Base-by-base conservation (phyloP, 2,113 vertebrate species). In the Pholis gunnellus region DNA sequence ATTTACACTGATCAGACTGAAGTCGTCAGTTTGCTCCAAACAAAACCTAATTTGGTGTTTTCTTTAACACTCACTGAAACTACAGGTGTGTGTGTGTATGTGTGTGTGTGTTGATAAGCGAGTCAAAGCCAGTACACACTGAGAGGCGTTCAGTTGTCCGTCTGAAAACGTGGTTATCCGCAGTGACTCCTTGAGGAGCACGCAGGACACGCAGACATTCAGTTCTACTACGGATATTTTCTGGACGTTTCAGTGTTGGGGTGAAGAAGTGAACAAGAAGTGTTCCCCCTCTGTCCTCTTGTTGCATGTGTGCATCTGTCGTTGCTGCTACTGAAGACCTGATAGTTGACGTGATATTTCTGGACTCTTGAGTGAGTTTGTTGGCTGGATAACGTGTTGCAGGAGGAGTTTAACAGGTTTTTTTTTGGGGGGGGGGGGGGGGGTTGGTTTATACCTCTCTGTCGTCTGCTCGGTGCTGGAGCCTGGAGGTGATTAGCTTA, bases 1-100 rank as follows among this genome's bases (percentile, higher is more conserved):
- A 29, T 18, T 0, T 25, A 52, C 72, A 79, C 48, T 34, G 27
- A 40, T 56, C 78, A 38, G 65, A 71, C 71, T 72, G 46, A 74
- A 40, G 82, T 80, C 29, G 68, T 29, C 69, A 68, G 72, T 82
- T 85, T 29, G 1, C 71, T 76, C 71, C 79, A 50, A 40, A 34
- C 50, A n/a, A 34, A 65, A 50, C 34, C 44, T 14, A 29, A 56
- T 22, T 20, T 48, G 38, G 9, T 31, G 69, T 60, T 60, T 44
- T 57, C 22, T 34, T 3, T 6, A 44, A 15, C 2, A 25, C 18
- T 38, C 22, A 2, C 14, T 67, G 25, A 14, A 8, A 3, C n/a
- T 38, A 4, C 31, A 38, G 50, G 20, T 20, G 50, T 52, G 50
- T 52, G 38, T 40, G 38, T 52, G 22, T 52, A 20, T 50, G n/a